Base-by-base conservation (phyloP, 2,888 invertebrate genomes). In the Opisthograptis luteolata region DNA sequence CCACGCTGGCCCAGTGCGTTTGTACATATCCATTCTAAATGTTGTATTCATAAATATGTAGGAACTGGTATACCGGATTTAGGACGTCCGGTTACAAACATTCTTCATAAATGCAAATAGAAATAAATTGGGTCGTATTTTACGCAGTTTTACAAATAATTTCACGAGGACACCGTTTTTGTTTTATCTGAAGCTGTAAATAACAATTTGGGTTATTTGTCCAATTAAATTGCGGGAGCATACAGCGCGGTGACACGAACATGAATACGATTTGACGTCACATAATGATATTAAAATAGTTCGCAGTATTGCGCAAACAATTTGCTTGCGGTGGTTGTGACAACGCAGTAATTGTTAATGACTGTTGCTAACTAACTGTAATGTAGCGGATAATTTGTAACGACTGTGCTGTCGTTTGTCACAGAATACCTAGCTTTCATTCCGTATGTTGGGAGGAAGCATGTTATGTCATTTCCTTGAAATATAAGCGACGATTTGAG, bases 51-150 rank as follows among this genome's bases (percentile, higher is more conserved):
- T 56, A 59, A 52, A 55, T 59, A 53, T 53, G 34, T 32, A 51
- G 35, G 34, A 39, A 43, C 42, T 27, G 39, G 25, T 35, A 43
- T 42, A 46, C 55, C 43, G 46, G 39, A 49, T 53, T 42, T 31
- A 8, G 40, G 30, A 19, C 28, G 14, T 12, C 14, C 48, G 40
- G 42, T 39, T 47, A 43, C 48, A 46, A 52, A 31, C 42, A 55
- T 49, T 55, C 47, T 46, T 55, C 52, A 58, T 48, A 41, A 37
- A 58, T 58, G 55, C 55, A 58, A 58, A 58, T 55, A 55, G 39
- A 55, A 47, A 58, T 45, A 45, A 53, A 58, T 53, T 24, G 36
- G 32, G 32, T 12, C 43, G 27, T 54, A 54, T 52, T 51, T 57
- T 35, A 57, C 49, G 52, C 41, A 51, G 40, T 55, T 50, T 41